phyloP scores from a whole-genome alignment of 2,797 vertebrate genomes.

The Tragelaphus oryx region DNA sequence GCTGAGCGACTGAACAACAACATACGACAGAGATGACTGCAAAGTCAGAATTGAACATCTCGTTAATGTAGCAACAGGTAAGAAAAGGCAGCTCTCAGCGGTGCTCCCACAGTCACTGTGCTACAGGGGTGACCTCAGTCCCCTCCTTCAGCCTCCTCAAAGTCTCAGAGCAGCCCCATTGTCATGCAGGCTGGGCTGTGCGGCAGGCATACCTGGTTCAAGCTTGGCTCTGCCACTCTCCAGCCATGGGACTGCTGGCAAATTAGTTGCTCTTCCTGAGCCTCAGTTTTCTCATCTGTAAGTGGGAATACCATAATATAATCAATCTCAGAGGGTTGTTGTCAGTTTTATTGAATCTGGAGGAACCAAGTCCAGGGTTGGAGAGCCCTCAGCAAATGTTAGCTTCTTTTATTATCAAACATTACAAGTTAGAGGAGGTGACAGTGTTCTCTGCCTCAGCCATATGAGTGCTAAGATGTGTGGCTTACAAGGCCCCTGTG shows the following conservation, averaged over 20 bases:
- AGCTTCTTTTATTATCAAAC: neutral
- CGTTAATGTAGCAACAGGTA: neutral
- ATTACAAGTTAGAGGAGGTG: neutral
- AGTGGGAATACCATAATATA: neutral
- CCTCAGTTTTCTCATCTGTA: neutral
- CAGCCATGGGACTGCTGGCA: neutral
- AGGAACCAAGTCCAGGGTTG: neutral
- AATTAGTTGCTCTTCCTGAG: neutral
- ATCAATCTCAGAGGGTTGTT: neutral
- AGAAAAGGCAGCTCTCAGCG: no score
- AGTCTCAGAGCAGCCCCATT: neutral
- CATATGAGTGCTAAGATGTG: neutral
- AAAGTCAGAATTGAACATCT: neutral
- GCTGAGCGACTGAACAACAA: neutral
- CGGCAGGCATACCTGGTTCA: neutral
- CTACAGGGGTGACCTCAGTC: neutral
- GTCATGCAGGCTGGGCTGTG: neutral
- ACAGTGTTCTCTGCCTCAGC: neutral
- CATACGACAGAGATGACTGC: neutral
- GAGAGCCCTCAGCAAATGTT: neutral
- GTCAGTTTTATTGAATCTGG: neutral
- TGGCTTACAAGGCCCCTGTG: neutral
- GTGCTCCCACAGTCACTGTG: fast-evolving
- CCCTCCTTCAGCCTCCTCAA: neutral
- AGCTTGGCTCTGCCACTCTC: neutral